Evolutionary conservation across 2,888 invertebrate species (phyloP), one percentile per base, ranked within the genome.

Genomic region (Himalopsyche tibetana): DNA sequence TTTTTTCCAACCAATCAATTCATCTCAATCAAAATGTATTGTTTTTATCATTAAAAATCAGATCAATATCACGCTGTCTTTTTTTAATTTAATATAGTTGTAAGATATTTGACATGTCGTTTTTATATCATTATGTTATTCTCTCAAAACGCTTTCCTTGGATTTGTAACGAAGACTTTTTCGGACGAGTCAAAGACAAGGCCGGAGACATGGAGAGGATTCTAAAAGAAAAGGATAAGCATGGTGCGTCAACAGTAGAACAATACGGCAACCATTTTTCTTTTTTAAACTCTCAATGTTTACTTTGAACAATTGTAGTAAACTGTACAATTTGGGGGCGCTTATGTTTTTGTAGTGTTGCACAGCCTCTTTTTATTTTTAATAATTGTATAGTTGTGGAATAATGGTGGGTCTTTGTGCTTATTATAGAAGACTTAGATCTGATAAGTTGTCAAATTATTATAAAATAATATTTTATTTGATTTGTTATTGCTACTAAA

Each of bases 121-220:
- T 42, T 56, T 56, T 17, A 56, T 82, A 81, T 87, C 80, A 42
- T 80, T 51, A 38, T 82, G 40, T 82, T 84, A 51, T 55, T 55
- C 83, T 82, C 55, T 83, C 19, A 42, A 83, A 83, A 82, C 79
- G 86, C 88, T 85, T 87, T 40, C 87, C 28, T 80, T 69, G 63
- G 81, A 92, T 74, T 74, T 36, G 36, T 36, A 36, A 36, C 36
- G 74, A 93, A 96, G 99, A 98, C 92, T 98, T 99, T 94, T 97
- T 99, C 91, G 98, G 98, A 89, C 98, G 98, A 90, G 98, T 99
- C 89, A 99, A 98, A 95, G 98, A 98, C 93, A 98, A 97, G 92
- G 98, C 98, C 0, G 97, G 97, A 87, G 97, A 98, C 92, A 95
- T 98, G 95, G 98, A 98, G 92, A 94, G 97, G 91, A 96, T 97